Percentiles rank a stretch among this genome's conserved stretches.
phyloP scores from a whole-genome alignment of 2,888 invertebrate genomes.

The Zelleria hepariella region DNA sequence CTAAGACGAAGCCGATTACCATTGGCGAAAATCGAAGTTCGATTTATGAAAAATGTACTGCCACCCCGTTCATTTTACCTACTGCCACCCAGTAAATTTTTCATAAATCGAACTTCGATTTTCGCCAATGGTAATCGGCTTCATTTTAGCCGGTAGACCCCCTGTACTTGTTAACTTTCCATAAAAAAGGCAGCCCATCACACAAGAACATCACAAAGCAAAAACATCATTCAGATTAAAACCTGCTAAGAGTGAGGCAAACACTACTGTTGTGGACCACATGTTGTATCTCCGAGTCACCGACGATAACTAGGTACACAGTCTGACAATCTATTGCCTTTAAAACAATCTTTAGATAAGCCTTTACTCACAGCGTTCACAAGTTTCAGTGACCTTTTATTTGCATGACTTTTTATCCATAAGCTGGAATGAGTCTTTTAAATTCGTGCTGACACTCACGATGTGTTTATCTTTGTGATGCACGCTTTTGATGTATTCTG shows the following conservation, averaged over 20 bases:
- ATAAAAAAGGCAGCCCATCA: too few relatives aligned
- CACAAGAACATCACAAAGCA: not conserved
- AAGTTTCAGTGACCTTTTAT: not conserved
- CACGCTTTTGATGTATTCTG: not conserved
- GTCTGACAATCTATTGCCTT: not conserved
- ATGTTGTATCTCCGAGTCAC: not conserved
- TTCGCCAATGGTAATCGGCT: too few relatives aligned
- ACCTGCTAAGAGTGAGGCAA: not conserved
- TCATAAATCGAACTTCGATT: too few relatives aligned
- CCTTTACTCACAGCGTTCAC: not conserved
- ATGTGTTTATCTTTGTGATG: not conserved
- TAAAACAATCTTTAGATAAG: not conserved
- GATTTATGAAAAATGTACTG: too few relatives aligned
- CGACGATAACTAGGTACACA: not conserved
- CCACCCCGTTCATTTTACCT: too few relatives aligned
- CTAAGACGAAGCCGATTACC: too few relatives aligned
- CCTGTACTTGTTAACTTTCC: too few relatives aligned
- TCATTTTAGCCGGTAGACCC: not conserved
- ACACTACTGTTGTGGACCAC: not conserved
- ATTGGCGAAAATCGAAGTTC: too few relatives aligned
- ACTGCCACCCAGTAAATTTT: too few relatives aligned
- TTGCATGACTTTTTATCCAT: not conserved
- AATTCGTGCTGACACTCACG: not conserved
- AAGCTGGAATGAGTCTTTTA: not conserved
- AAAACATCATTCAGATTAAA: not conserved